phyloP scores from a whole-genome alignment of 1,140 invertebrate genomes.

The Cataglyphis hispanica region DNA sequence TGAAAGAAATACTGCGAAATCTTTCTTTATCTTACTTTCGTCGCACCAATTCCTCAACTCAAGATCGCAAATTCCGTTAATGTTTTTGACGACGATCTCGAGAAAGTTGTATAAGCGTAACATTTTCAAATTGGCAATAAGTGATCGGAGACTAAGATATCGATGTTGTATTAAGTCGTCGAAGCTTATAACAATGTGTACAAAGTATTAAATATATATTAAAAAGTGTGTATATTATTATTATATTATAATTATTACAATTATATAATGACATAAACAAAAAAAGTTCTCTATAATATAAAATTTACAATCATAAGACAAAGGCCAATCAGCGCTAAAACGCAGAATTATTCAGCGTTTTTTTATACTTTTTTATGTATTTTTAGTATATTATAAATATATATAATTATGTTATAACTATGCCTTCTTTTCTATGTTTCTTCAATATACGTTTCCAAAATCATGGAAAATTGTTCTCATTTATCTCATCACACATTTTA shows the following conservation, averaged over 20 bases:
- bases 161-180: conserved; percentile 71
- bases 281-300: background rate
- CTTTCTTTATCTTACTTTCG: background rate
- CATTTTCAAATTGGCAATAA: background rate
- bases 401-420: background rate
- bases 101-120: background rate
- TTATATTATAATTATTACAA: conserved; percentile 69
- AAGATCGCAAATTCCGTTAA: conserved; percentile 37
- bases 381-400: conserved; percentile 1
- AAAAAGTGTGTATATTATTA: conserved; percentile 43
- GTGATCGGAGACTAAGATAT: conserved; percentile 31
- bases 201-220: conserved; percentile 80
- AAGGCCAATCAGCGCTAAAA: conserved; percentile 7
- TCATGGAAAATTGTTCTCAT: background rate
- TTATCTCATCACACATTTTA: background rate
- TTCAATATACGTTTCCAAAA: background rate
- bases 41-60: conserved; percentile 37
- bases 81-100: background rate
- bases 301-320: background rate
- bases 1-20: background rate
- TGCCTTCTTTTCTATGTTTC: background rate
- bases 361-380: conserved; percentile 31
- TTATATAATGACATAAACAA: conserved; percentile 66
- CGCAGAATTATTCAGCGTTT: background rate
- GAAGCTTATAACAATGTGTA: conserved; percentile 82